Conservation (phyloP, 2,888 invertebrate genomes). For the Drosophila rubida region DNA sequence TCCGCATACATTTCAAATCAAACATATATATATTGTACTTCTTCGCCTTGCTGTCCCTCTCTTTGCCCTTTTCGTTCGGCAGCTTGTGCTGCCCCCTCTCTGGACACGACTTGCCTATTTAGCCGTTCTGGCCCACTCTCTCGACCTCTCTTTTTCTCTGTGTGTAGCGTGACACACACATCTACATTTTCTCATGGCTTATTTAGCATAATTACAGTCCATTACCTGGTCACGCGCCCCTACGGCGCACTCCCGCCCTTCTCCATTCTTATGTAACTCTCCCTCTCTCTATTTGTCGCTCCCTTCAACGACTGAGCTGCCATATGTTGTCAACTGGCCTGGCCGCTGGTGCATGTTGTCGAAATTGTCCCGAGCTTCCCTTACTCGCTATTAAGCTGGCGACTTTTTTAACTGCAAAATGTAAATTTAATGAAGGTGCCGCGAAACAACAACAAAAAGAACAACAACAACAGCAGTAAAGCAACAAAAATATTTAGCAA, state of each 20-base stretch:
- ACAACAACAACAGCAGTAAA: constrained; percentile 7
- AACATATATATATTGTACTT: neutral
- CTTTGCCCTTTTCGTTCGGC: neutral
- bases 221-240: constrained; percentile 72
- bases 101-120: neutral
- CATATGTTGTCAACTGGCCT: constrained; percentile 75
- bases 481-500: constrained; percentile 56
- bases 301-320: constrained; percentile 40
- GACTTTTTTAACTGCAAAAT: constrained; percentile 53
- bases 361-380: constrained; percentile 35
- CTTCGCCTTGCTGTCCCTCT: neutral
- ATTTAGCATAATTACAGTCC: constrained; percentile 77
- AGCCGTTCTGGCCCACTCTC: neutral
- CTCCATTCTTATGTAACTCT: neutral
- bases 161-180: constrained; percentile 45
- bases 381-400: neutral
- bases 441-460: constrained; percentile 37
- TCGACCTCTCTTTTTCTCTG: neutral
- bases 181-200: constrained; percentile 69
- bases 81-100: neutral
- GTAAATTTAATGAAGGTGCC: constrained; percentile 70
- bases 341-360: constrained; percentile 50
- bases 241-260: neutral
- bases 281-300: neutral
- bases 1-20: neutral